These are phyloP conservation scores for Odontomyia ornata DNA, from an alignment of 2,888 invertebrate species.

Conservation along the genomic window DNA sequence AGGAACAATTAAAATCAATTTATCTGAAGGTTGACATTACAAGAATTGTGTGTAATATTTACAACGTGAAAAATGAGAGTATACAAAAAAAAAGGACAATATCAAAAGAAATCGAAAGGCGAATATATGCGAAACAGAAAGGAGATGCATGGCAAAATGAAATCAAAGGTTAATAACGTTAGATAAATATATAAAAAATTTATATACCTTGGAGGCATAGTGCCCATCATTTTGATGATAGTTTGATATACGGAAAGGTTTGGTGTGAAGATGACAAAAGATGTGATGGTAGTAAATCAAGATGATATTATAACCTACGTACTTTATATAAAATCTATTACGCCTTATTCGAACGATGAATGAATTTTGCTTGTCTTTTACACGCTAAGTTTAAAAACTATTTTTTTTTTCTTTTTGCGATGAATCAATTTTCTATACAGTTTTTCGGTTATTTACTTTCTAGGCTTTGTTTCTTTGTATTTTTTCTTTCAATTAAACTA, in stretches of 20 bases:
- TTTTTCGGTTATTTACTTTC: slow-evolving; percentile 45
- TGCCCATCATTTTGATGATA: slow-evolving; percentile 64
- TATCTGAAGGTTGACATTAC: neutral
- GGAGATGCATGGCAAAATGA: slow-evolving; percentile 31
- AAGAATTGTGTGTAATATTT: neutral
- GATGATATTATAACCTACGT: slow-evolving; percentile 48
- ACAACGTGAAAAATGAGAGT: neutral
- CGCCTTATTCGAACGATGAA: slow-evolving; percentile 31
- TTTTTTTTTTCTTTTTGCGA: slow-evolving; percentile 50
- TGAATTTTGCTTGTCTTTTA: slow-evolving; percentile 30
- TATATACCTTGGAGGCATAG: slow-evolving; percentile 65
- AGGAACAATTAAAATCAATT: neutral
- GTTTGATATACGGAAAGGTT: slow-evolving; percentile 28
- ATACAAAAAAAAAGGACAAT: neutral
- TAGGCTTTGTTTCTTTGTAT: slow-evolving; percentile 23
- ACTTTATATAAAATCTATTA: slow-evolving; percentile 40
- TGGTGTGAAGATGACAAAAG: slow-evolving; percentile 48
- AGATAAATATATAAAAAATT: slow-evolving; percentile 42
- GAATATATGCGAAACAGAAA: neutral
- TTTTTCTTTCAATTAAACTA: too few relatives aligned
- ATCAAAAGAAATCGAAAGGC: neutral
- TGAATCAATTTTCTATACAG: slow-evolving; percentile 45
- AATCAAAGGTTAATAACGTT: slow-evolving; percentile 18
- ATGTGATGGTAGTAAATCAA: slow-evolving; percentile 44
- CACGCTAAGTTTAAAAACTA: too few relatives aligned